Conservation (phyloP, 2,797 vertebrate genomes). For the Parambassis ranga region DNA sequence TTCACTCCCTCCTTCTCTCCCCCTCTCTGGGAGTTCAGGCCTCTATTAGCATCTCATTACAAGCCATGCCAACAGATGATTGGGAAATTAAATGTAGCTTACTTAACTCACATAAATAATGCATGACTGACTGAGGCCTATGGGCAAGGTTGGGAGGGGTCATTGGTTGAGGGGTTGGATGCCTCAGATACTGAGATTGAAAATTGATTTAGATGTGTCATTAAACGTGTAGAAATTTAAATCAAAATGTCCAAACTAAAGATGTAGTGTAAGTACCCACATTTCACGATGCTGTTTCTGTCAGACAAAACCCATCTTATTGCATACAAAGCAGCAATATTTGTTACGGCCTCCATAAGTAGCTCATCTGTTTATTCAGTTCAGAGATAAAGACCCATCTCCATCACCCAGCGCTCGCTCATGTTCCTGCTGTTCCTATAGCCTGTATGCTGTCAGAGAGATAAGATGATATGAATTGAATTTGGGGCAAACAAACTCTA, state of each 20-base stretch:
- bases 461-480: too few species aligned
- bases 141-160: neutral
- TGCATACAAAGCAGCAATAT: neutral
- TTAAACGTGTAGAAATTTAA: neutral
- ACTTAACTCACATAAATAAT: slow-evolving; percentile 74
- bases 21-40: slow-evolving; percentile 13
- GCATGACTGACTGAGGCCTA: slow-evolving; percentile 42
- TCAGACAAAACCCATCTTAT: neutral
- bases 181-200: neutral
- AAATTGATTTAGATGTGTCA: neutral
- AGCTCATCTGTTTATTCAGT: slow-evolving; percentile 8
- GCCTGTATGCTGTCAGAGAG: neutral
- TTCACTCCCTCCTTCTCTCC: neutral
- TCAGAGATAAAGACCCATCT: slow-evolving; percentile 28
- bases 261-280: neutral
- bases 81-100: slow-evolving; percentile 76
- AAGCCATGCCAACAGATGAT: slow-evolving; percentile 67
- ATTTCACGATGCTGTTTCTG: neutral
- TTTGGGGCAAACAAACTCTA: too few species aligned
- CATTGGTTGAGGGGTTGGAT: neutral
- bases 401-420: neutral
- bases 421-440: neutral
- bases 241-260: neutral
- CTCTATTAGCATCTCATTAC: slow-evolving; percentile 76
- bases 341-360: neutral